Evolutionary conservation across 2,888 invertebrate genomes (phyloP).

Genomic region (Phrixothrix hirtus): DNA sequence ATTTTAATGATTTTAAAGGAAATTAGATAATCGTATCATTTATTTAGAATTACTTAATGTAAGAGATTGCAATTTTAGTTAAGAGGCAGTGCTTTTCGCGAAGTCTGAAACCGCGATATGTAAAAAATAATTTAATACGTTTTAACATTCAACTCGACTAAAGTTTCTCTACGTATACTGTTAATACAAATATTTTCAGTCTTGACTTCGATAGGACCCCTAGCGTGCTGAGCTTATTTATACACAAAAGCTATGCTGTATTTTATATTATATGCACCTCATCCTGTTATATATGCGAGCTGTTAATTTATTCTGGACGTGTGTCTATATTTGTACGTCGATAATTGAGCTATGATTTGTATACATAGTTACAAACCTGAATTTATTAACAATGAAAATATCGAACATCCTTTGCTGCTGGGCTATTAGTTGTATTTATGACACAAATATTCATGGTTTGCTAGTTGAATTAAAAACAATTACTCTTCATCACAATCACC

Average conservation of each 20-base stretch:
- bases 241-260: conserved; percentile 43
- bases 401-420: conserved; percentile 7
- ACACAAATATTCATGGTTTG: not conserved
- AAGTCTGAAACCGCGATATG: too few relatives aligned
- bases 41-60: too few relatives aligned
- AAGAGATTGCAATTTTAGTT: too few relatives aligned
- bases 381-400: conserved; percentile 27
- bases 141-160: conserved; percentile 23
- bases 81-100: too few relatives aligned
- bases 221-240: conserved; percentile 39
- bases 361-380: conserved; percentile 36
- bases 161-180: conserved; percentile 32
- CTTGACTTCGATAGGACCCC: conserved; percentile 36
- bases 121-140: conserved; percentile 17
- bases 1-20: too few relatives aligned
- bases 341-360: conserved; percentile 51
- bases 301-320: conserved; percentile 40
- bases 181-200: conserved; percentile 40
- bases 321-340: conserved; percentile 45
- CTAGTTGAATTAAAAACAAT: not conserved
- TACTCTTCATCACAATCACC: not conserved
- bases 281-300: conserved; percentile 38
- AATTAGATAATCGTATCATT: too few relatives aligned
- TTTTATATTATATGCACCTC: conserved; percentile 41
- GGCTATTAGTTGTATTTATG: not conserved